Evolutionary conservation across 2,797 vertebrate genomes (phyloP), one percentile per base, ranked within the genome.

Genomic region (Hapalemur alaotrensis): DNA sequence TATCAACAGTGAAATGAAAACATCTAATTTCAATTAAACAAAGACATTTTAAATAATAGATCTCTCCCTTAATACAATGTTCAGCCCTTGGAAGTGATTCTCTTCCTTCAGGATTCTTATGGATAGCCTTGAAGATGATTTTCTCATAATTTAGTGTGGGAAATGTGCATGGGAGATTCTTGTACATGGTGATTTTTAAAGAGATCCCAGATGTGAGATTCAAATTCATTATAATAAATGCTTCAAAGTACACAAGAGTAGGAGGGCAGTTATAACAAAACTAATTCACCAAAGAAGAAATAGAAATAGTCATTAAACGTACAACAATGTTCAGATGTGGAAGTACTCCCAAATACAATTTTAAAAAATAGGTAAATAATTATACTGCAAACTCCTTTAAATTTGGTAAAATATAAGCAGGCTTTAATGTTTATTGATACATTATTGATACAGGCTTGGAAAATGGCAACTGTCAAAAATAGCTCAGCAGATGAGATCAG

Each of bases 1-100:
- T 70, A 81, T 4, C 43, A 54, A 48, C 43, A 73, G 52, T 93
- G 50, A 75, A 89, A 89, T 73, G 48, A 85, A 50, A 90, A 86
- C 28, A 69, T 69, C 65, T 86, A 48, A 30, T 78, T 95, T 93
- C 75, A 48, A 63, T 76, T 70, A 75, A 96, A 82, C 38, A 70
- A 80, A 90, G 35, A 50, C 32, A 57, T 73, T 67, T 72, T 38
- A 85, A 75, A 80, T 89, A 90, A 89, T 81, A 85, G n/a, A 65
- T 50, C 18, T 80, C 30, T 69, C 18, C 23, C 10, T 91, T 79
- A 72, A 84, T 79, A 32, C 52, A 87, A 5, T 61, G 63, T 70
- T 84, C 69, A 92, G 54, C 32, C 13, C 23, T 93, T 30, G 20
- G 20, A 90, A 85, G 18, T 59, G n/a, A 46, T 28, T n/a, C 5